Percentiles rank a stretch among this genome's conserved stretches.
phyloP scores from a whole-genome alignment of 2,888 invertebrate genomes.

The Trachelus stipa region DNA sequence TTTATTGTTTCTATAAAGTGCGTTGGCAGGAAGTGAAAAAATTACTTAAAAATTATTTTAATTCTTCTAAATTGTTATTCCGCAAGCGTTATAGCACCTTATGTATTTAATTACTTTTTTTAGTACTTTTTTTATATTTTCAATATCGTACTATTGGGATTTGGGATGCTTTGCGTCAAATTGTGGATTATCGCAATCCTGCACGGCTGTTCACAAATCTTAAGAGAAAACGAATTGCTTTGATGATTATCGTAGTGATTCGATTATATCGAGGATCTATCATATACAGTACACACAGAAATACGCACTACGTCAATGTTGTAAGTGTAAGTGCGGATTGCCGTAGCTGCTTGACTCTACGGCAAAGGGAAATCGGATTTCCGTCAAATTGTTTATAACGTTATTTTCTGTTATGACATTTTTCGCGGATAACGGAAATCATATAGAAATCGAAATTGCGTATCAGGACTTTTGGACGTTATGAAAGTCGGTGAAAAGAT shows the following conservation, averaged over 20 bases:
- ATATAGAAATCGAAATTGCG: not conserved
- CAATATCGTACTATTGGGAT: no score
- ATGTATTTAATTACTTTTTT: no score
- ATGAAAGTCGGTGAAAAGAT: not conserved
- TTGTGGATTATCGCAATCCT: no score
- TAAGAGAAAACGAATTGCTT: conserved; percentile 38
- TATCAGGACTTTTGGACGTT: not conserved
- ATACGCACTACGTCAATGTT: conserved; percentile 25
- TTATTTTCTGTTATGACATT: not conserved
- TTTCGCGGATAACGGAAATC: not conserved
- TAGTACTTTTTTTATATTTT: no score
- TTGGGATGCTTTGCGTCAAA: no score
- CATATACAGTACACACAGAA: conserved; percentile 22
- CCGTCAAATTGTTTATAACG: not conserved
- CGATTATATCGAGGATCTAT: conserved; percentile 41
- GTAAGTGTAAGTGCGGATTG: conserved; percentile 2
- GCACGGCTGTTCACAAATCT: not conserved
- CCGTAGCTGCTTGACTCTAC: conserved; percentile 30
- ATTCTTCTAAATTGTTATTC: no score
- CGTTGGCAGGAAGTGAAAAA: not conserved
- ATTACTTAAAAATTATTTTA: no score
- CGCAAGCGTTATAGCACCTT: no score
- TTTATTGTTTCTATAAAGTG: not conserved
- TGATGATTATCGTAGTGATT: conserved; percentile 50
- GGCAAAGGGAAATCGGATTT: conserved; percentile 30